Base-by-base conservation (phyloP, 1,140 invertebrate genomes). In the Sminthurides bifidus region DNA sequence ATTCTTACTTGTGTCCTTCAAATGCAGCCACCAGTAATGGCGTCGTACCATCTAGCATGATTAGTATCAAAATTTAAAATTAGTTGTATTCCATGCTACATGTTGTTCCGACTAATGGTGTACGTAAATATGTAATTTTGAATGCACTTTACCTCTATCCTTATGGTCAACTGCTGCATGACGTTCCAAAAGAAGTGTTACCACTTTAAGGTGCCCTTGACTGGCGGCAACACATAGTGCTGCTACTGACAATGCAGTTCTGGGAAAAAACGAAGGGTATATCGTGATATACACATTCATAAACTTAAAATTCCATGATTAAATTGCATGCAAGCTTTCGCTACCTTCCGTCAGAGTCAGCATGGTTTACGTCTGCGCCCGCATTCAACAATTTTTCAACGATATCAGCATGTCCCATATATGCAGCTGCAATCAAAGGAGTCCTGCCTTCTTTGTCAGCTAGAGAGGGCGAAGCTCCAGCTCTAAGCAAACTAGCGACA, bases 1-100 rank as follows among this genome's bases (percentile, higher is more conserved):
- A n/a, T n/a, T 57, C 65, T 74, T 66, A 82, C 80, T 79, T 80
- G 67, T 92, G 86, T 2, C 91, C 91, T 72, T 96, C 91, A 66
- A 95, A 94, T 0, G 91, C 87, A 8, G 92, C 92, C 1, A 96
- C 90, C 40, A 95, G 74, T 10, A 97, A 71, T 2, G 92, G 89
- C 2, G 92, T 93, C 76, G 92, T 92, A 0, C 87, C 85, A 67
- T 95, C 91, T 50, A 17, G 10, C 21, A 10, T 6, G 29, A 15
- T 52, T 14, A 24, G 37, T n/a, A n/a, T n/a, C n/a, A 35, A 17
- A 14, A 33, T 33, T n/a, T 21, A 51, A 6, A 30, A 33, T 51
- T 51, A 51, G 30, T 14, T 30, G 8, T 27, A 23, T 21, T 48
- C 29, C n/a, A n/a, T n/a, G n/a, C n/a, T n/a, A n/a, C n/a, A n/a